Base-by-base conservation (phyloP, 2,888 invertebrate genomes). In the Falcaria lacertinaria region DNA sequence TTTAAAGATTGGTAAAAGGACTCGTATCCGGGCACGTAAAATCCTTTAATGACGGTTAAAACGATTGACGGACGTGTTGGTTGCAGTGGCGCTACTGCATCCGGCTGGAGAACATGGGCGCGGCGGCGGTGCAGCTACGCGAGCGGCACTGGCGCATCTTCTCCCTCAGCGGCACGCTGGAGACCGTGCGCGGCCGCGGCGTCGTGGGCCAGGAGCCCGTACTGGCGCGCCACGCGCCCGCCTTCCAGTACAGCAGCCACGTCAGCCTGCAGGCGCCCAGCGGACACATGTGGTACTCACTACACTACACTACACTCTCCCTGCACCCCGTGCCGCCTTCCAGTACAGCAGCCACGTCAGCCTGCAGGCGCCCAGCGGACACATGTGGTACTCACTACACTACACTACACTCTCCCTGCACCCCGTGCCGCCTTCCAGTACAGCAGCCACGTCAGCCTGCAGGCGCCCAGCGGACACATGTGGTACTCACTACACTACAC, bases 81-180 rank as follows among this genome's bases (percentile, higher is more conserved):
- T 7, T 16, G 7, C 60, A 89, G 89, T 99, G 99, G 99, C 93
- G 99, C 34, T 99, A 99, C 80, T 98, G 98, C 74, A 98, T 99
- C 71, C 92, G 99, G 15, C 88, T 99, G 57, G 98, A 99, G 90
- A 99, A 99, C 87, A 90, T 98, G 42, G 96, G 98, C 0, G 92
- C 95, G 32, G 89, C 95, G 42, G 95, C 96, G 42, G 97, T 99
- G 2, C 98, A 98, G 75, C 87, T 99, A 37, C 92, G 98, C 47
- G 98, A 99, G 88, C 90, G 99, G n/a, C 98, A 98, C 83, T 98
- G 98, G 98, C 92, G 98, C 60, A 98, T 99, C 75, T 98, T 98
- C 83, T 97, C 97, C 32, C 90, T 98, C 47, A 96, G 95, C 41
- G 96, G 97, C 42, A 98, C 98, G 11, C 86, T 98, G 65, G 98